These are phyloP conservation scores for Eclectus roratus DNA, from an alignment of 2,113 vertebrate genomes.

Conservation along the genomic window DNA sequence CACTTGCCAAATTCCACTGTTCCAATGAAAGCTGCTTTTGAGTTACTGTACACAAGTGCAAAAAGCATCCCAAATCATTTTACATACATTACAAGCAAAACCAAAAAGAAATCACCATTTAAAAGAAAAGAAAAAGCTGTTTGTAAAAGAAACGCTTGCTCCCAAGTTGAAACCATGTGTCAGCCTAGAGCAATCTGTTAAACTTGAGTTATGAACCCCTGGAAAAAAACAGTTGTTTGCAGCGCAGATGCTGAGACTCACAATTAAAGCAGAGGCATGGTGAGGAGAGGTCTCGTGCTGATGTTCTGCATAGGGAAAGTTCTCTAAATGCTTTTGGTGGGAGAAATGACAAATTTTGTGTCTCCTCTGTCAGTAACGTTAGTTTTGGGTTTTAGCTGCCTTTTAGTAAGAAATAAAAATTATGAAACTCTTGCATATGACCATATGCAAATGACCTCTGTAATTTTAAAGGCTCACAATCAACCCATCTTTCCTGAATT, in stretches of 20 bases:
- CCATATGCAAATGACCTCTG: neutral
- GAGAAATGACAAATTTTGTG: neutral
- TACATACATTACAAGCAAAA: conserved; percentile 42
- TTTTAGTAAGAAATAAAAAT: neutral
- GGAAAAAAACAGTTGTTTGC: conserved; percentile 22
- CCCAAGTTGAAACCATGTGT: conserved; percentile 57
- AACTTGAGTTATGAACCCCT: conserved; percentile 5
- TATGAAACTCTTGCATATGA: neutral
- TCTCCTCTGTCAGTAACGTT: neutral
- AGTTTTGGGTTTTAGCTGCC: neutral
- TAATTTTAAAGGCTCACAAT: neutral
- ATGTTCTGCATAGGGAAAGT: neutral
- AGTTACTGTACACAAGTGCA: conserved; percentile 52
- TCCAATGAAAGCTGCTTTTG: conserved; percentile 62
- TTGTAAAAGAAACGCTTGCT: conserved; percentile 52
- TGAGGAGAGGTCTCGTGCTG: neutral
- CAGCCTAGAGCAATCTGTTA: conserved; percentile 47
- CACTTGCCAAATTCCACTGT: conserved; percentile 63
- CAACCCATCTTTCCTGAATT: neutral
- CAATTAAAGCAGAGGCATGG: neutral
- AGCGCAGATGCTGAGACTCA: conserved; percentile 17
- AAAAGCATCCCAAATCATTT: conserved; percentile 57
- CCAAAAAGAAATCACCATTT: conserved; percentile 40
- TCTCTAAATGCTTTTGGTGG: neutral
- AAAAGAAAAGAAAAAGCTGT: conserved; percentile 32